Conservation (phyloP, 2,797 vertebrate genomes). For the Hafferia zeledoni region DNA sequence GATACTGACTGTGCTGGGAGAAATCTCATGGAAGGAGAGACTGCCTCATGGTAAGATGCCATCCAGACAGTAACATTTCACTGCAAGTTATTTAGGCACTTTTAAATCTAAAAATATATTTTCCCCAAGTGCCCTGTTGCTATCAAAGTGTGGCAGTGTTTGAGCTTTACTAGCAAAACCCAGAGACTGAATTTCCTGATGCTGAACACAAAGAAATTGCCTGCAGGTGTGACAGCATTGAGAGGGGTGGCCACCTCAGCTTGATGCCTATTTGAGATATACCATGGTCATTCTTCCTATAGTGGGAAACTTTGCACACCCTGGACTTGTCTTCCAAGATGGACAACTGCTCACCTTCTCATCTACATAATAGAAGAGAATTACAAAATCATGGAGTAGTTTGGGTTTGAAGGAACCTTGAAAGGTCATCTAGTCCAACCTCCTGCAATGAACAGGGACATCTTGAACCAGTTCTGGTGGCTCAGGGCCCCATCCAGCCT, state of each 20-base stretch:
- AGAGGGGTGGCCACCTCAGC: not conserved
- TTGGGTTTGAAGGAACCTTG: not conserved
- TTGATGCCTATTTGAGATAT: not conserved
- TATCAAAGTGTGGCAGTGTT: not conserved
- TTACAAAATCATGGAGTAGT: not conserved
- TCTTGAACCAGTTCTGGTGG: not conserved
- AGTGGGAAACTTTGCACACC: not conserved
- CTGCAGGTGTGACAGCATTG: not conserved
- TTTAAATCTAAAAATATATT: not conserved
- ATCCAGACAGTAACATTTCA: not conserved
- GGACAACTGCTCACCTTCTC: not conserved
- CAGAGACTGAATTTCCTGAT: not conserved
- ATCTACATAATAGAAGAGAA: not conserved
- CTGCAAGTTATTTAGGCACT: not conserved
- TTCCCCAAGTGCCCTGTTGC: not conserved
- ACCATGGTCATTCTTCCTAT: accelerated
- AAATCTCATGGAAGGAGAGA: not conserved
- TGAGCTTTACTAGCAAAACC: not conserved
- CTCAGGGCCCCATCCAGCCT: not conserved
- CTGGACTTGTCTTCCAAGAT: not conserved
- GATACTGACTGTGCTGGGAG: not conserved
- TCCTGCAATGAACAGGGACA: not conserved
- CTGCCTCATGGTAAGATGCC: not conserved
- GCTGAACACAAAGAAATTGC: not conserved
- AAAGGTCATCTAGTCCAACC: accelerated